phyloP scores from a whole-genome alignment of 2,888 invertebrate genomes.

The Aphrophora alni region DNA sequence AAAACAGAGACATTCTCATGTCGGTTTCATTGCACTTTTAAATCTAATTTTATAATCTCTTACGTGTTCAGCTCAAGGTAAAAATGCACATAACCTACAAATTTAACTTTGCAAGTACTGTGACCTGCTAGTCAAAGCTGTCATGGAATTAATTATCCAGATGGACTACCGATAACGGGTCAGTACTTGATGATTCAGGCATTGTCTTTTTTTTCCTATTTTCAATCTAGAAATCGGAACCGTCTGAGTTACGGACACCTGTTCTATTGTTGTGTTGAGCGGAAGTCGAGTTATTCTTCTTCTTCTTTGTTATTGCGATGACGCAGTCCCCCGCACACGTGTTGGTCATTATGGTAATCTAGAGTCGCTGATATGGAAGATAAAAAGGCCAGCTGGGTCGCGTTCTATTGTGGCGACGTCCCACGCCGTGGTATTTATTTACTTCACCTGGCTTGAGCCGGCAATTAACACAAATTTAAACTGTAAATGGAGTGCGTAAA shows the following conservation, averaged over 20 bases:
- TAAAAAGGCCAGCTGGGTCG: neutral
- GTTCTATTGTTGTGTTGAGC: neutral
- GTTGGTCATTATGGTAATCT: constrained; percentile 1
- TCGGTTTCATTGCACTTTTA: neutral
- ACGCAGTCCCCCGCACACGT: neutral
- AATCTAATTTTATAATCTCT: neutral
- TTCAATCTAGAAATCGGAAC: neutral
- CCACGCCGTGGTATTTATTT: neutral
- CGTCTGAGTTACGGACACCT: neutral
- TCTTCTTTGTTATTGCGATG: neutral
- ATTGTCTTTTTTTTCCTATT: neutral
- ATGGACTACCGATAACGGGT: neutral
- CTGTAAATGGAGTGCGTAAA: neutral
- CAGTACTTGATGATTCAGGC: neutral
- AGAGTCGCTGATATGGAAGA: neutral
- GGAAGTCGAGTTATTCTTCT: neutral
- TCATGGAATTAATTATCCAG: constrained; percentile 1
- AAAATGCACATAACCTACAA: neutral
- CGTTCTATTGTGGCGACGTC: neutral
- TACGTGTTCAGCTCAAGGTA: neutral
- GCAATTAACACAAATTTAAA: neutral
- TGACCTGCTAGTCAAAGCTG: neutral
- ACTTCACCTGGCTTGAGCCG: neutral
- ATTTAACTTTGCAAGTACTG: neutral
- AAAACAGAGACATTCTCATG: neutral